Base-by-base conservation (phyloP, 2,797 vertebrate genomes). In the Danio albolineatus region DNA sequence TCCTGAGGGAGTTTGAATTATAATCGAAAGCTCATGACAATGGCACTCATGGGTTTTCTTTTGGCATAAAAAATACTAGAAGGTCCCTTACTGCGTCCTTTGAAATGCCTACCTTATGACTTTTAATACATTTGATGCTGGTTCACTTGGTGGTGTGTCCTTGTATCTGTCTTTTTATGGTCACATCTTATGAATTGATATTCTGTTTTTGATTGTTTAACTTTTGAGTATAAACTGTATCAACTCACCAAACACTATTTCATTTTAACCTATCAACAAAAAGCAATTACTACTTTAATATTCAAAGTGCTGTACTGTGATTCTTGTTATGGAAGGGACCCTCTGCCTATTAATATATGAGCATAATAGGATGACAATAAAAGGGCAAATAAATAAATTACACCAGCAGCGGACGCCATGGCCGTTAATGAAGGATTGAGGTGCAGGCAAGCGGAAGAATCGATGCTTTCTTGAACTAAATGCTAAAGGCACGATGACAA, bases 381-480 rank as follows among this genome's bases (percentile, higher is more conserved):
- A 77, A 67, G 36, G 48, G 46, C 44, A 62, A 53, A 61, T 62
- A 17, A 53, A 79, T 62, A 62, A 62, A 62, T 51, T 53, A 28
- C 19, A 62, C 67, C 48, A 28, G 13, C 48, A 28, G 13, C 28
- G 36, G 36, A 61, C 14, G 4, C 57, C 17, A 44, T n/a, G 21
- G 48, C 73, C 59, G 48, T 51, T 71, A 73, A 67, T 62, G 65
- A 76, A 66, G 57, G 48, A 69, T 43, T 66, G n/a, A 16, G 61
- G 49, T 36, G 57, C 49, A 74, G 43, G 43, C 62, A 83, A 74
- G 39, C 21, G 44, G 70, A 83, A 62, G 69, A 83, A 67, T 60
- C 36, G 17, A 60, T 54, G 78, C 72, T 46, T 53, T 76, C 79
- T 64, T 43, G 21, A 39, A 62, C 61, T 67, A 57, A 64, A 77